phyloP scores from a whole-genome alignment of 1,140 invertebrate species.

The Trichoplusia ni region DNA sequence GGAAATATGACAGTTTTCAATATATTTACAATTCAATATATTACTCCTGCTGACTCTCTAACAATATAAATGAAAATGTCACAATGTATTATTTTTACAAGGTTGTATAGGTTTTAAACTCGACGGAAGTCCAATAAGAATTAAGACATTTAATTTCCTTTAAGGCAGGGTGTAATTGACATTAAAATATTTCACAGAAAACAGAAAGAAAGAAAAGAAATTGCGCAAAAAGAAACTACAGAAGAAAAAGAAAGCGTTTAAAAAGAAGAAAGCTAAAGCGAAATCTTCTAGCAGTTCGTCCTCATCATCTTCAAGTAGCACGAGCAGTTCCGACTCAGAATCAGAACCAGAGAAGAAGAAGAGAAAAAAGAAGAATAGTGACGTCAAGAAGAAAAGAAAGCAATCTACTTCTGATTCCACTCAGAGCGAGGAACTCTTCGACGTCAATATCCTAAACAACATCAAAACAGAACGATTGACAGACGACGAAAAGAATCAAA shows the following conservation, averaged over 20 bases:
- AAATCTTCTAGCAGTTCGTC: constrained; percentile 53
- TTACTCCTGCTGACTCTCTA: no score
- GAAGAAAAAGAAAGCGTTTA: constrained; percentile 57
- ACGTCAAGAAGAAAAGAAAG: constrained; percentile 48
- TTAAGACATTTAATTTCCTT: no score
- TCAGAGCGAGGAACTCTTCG: constrained; percentile 67
- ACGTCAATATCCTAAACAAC: constrained; percentile 72
- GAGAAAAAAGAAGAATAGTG: constrained; percentile 52
- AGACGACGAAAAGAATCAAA: constrained; percentile 62
- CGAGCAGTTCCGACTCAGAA: constrained; percentile 48
- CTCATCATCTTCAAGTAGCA: constrained; percentile 38
- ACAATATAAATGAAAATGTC: no score
- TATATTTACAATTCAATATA: no score
- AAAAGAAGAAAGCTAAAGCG: constrained; percentile 56
- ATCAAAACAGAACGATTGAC: constrained; percentile 70
- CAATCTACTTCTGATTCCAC: constrained; percentile 51
- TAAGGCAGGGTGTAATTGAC: no score
- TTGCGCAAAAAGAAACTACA: constrained; percentile 59
- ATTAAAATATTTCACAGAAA: constrained; percentile 47
- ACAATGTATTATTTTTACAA: no score
- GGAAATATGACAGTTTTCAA: neutral
- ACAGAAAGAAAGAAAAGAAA: constrained; percentile 59
- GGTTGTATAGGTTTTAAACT: no score
- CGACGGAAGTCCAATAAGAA: no score
- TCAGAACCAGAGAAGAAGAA: constrained; percentile 49